These are phyloP conservation scores for Champsocephalus esox DNA, from an alignment of 2,797 vertebrate species.

Conservation along the genomic window DNA sequence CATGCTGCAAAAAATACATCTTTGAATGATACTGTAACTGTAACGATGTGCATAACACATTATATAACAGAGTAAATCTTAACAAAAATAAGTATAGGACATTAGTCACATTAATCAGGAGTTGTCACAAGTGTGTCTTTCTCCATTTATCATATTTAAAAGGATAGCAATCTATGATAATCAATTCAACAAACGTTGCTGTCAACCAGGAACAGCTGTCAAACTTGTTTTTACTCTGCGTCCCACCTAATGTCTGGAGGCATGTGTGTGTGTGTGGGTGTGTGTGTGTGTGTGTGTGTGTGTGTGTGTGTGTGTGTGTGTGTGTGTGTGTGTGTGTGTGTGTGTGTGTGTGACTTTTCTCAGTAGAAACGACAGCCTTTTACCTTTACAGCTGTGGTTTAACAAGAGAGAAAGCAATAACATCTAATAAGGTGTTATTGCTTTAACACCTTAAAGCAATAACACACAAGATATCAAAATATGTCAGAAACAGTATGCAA, in stretches of 20 bases:
- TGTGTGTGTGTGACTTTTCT: neutral
- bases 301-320: constrained; percentile 1
- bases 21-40: neutral
- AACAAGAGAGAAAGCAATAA: neutral
- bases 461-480: neutral
- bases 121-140: neutral
- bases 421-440: neutral
- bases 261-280: constrained; percentile 10
- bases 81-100: neutral
- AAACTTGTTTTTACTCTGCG: constrained; percentile 72
- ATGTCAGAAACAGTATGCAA: neutral
- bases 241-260: constrained; percentile 54
- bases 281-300: neutral
- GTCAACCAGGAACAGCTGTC: constrained; percentile 18
- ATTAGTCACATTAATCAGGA: neutral
- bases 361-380: neutral
- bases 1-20: neutral
- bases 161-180: neutral
- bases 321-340: constrained; percentile 22
- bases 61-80: neutral
- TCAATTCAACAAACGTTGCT: constrained; percentile 1
- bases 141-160: neutral
- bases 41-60: neutral
- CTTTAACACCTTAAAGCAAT: no score
- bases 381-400: neutral